Base-by-base conservation (phyloP, 37 sponge, comb jelly and placozoan genomes). In the Agelas oroides region DNA sequence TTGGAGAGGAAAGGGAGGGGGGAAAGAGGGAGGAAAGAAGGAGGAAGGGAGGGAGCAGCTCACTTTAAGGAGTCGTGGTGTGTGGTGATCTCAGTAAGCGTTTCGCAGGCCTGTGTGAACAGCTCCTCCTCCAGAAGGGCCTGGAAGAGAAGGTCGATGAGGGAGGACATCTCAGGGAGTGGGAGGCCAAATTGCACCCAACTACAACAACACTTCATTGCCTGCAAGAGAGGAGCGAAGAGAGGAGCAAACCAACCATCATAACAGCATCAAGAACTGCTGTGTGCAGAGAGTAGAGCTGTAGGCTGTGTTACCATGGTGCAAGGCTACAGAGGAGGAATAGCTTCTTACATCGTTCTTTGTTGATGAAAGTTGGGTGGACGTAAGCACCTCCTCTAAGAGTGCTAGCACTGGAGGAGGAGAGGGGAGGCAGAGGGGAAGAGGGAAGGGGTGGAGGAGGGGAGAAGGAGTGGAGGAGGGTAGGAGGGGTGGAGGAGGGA, bases 101-200 rank as follows among this genome's bases (percentile, higher is more conserved):
- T 60, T 13, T 85, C 89, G 6, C 61, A 34, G 8, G 93, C 71
- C 59, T 27, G 28, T 5, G 34, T 64, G 0, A 84, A 69, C 60
- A 93, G 54, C n/a, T 88, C 86, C 0, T 56, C 38, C 25, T 88
- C 82, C 30, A 53, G 65, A 18, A 93, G 77, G 21, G 39, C 74
- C 54, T 67, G 60, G 15, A 93, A 93, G 32, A 93, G 86, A 54
- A 55, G 60, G 3, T 32, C 30, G 24, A 81, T 46, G 52, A 88
- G 63, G 25, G 71, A 58, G 3, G 13, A 5, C 15, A 88, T 52
- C 33, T 88, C 86, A 12, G 82, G 37, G 17, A 93, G 25, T 17
- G 89, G 89, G 0, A 79, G 82, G 0, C 86, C 85, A 75, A 93
- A 85, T 60, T 80, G 77, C 13, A 79, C 60, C 93, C 93, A 93